Evolutionary conservation across 2,113 vertebrate genomes (phyloP), one percentile per base, ranked within the genome.

Genomic region (Alosa alosa): DNA sequence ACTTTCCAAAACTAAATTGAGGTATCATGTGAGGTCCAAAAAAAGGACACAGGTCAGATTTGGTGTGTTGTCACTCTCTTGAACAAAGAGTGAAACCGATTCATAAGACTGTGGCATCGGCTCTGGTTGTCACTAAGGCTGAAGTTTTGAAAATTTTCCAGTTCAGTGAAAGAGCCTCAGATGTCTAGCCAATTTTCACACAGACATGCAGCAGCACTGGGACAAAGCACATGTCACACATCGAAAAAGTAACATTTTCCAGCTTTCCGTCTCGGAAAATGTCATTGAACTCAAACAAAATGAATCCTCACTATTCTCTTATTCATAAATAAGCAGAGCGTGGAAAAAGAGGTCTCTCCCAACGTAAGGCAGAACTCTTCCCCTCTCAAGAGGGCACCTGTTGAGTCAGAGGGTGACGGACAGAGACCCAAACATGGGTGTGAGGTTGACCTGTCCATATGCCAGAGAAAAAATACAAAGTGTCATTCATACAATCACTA

Each of bases 1-100:
- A 86, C 85, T 89, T 88, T 87, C 89, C 88, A 57, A 88, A 87
- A 86, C 46, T 25, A 36, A 84, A 75, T 6, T 45, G n/a, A 78
- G 75, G 75, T 31, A 25, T n/a, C 72, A 41, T 78, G 31, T 39
- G 72, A 17, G 72, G 25, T 78, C 36, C 72, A 15, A 2, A 78
- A 4, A 7, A 36, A 31, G 45, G 47, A 68, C 72, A 17, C 15
- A 15, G 72, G 31, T 78, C 72, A 78, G 75, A 50, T 55, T 81
- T 13, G 64, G 6, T 46, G 86, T 81, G 64, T 83, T 50, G 52
- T 49, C 82, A 44, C 39, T 36, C 64, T 25, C 22, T 68, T 68
- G 22, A 25, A 8, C 39, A 46, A 82, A 36, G 44, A 55, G 22
- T 39, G 83, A 83, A 44, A 8, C 50, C 68, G 31, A 81, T 49